A percentile compares a stretch with the other conserved stretches of the same genome.
phyloP scores from a whole-genome alignment of 2,113 vertebrate genomes.

The Sitta europaea region DNA sequence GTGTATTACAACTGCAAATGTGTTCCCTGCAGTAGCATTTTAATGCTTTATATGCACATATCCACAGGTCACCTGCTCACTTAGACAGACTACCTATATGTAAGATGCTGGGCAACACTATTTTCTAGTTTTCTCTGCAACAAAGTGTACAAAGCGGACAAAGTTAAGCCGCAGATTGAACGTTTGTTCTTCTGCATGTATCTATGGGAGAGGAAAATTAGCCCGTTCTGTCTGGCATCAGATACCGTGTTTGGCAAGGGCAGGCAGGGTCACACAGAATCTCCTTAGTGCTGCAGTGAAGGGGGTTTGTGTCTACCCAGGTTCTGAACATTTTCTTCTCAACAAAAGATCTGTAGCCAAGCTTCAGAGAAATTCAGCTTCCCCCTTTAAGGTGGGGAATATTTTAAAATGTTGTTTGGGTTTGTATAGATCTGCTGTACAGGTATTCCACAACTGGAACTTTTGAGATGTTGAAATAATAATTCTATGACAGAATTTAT shows the following conservation, averaged over 20 bases:
- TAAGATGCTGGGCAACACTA: background rate
- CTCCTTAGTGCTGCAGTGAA: background rate
- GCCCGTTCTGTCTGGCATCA: background rate
- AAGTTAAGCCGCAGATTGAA: background rate
- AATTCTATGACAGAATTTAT: background rate
- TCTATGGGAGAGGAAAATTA: background rate
- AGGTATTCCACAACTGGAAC: background rate
- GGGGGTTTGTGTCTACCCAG: background rate
- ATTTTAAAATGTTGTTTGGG: background rate
- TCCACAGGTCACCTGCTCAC: background rate
- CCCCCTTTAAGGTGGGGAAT: background rate
- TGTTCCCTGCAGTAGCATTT: background rate
- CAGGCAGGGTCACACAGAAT: background rate
- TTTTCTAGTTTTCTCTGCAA: background rate
- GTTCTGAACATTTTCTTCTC: background rate
- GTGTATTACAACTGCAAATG: background rate
- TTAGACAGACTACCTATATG: background rate
- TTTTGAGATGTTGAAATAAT: background rate
- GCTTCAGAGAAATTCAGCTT: background rate
- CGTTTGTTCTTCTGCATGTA: fast-evolving
- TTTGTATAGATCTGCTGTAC: background rate
- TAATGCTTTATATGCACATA: background rate
- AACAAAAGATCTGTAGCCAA: background rate
- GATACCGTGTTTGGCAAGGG: background rate
- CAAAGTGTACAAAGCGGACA: background rate